Base-by-base conservation (phyloP, 1,140 invertebrate species). In the Drosophila novamexicana region DNA sequence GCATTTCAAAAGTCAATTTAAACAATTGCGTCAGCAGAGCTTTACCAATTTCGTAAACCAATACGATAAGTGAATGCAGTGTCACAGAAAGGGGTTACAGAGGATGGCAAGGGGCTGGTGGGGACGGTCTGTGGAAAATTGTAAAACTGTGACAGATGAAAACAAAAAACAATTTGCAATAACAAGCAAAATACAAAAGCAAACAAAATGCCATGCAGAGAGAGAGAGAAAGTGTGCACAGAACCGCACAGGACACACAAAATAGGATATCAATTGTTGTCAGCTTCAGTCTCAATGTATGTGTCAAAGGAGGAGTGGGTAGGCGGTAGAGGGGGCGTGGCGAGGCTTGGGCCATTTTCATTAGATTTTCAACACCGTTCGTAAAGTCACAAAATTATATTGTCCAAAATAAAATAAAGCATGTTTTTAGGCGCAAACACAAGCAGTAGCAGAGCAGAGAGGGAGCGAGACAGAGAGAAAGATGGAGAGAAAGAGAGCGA, bases 381-480 rank as follows among this genome's bases (percentile, higher is more conserved):
- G 79, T 69, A 82, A 88, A 88, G 79, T 83, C 85, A 83, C 77
- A 90, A 89, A 84, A 89, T 90, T 81, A 81, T 89, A 89, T 89
- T 89, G 84, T 80, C 83, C 63, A 75, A 84, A 84, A 89, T 89
- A 90, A 89, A 89, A 89, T 89, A 81, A 79, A 80, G 62, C 76
- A 88, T 84, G 84, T 89, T 88, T 77, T 67, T 54, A 73, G 68
- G 66, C 56, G 59, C 73, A 80, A 61, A 52, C 65, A 64, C 44
- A 63, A 8, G 10, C 44, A 34, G 16, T 9, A 14, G 12, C 42
- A 12, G 42, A 40, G 44, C 36, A 32, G 37, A n/a, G 7, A 34
- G n/a, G 2, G 29, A 39, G 4, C 36, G 10, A 47, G n/a, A 14
- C 14, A 42, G 1, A 18, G 18, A 29, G 16, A 50, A 61, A 58